These are phyloP conservation scores for Antedon mediterranea DNA, from an alignment of 53 echinoderm and acorn worm species.

Conservation along the genomic window DNA sequence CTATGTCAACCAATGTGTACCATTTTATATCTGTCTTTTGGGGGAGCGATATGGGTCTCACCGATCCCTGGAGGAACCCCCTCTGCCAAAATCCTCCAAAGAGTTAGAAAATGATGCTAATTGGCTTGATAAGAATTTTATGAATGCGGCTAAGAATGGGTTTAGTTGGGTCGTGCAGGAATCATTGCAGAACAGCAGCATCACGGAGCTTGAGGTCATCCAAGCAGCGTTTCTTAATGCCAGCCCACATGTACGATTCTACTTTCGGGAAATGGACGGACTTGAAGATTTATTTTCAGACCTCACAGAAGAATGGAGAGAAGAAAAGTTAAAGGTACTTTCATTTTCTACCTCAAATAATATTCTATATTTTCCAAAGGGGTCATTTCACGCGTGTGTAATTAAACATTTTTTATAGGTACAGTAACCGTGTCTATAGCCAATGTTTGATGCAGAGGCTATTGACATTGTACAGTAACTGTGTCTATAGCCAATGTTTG, in stretches of 20 bases:
- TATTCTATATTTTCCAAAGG: no score
- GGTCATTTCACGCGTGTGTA: no score
- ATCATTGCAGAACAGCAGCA: constrained; percentile 70
- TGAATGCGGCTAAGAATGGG: constrained; percentile 64
- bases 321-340: constrained; percentile 31
- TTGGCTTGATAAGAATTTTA: constrained; percentile 81
- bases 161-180: constrained; percentile 82
- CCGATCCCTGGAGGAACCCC: constrained; percentile 30
- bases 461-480: no score
- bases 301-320: constrained; percentile 41
- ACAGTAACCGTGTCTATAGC: no score
- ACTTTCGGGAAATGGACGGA: constrained; percentile 50
- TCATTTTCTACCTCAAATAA: no score
- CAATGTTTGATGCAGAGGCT: no score
- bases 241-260: constrained; percentile 58
- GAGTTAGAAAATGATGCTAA: constrained; percentile 8
- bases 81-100: constrained; percentile 14
- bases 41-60: constrained; percentile 87
- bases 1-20: constrained; percentile 66
- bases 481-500: no score
- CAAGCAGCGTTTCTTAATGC: constrained; percentile 84
- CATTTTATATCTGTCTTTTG: constrained; percentile 85
- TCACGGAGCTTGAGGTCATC: constrained; percentile 86
- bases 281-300: constrained; percentile 60
- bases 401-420: no score